Base-by-base conservation (phyloP, 2,113 vertebrate species). In the Chunga burmeisteri region DNA sequence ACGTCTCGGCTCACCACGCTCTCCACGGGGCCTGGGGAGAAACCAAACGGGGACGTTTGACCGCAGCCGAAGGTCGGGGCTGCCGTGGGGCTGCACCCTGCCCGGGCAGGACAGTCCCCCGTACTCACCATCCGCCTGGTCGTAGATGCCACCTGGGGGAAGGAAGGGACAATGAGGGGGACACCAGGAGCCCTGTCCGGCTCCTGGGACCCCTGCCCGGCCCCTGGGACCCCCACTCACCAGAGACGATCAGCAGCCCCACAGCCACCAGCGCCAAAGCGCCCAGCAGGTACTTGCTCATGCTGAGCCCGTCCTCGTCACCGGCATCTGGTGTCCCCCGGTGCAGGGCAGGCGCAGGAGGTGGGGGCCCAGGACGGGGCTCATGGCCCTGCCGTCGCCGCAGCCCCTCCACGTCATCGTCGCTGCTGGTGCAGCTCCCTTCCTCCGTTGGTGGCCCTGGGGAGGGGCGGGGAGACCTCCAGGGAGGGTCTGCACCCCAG, bases 241-340 rank as follows among this genome's bases (percentile, higher is more conserved):
- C 98, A 1, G 98, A 98, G 86, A 99, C 94, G 25, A 99, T 95
- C 71, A 99, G 97, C 63, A 99, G 96, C 7, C 98, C 99, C 7
- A 99, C 83, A 4, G 98, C 98, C 13, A 99, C 74, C 74, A 99
- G 86, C 1, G 98, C 98, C 62, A 99, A 55, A 9, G 98, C 98
- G 9, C 98, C 99, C 3, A 99, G 97, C 86, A 99, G 98, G 95
- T 98, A 99, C 92, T 98, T 98, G 97, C 98, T 99, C 89, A 98
- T 52, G 30, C 97, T 98, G 86, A 99, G 47, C 81, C 97, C 93
- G 1, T 96, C 20, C 90, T 98, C 34, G 3, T 94, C 96, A 6
- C 96, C 97, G 6, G 90, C 58, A 3, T 42, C 96, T 7, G 10
- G 21, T 0, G 17, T 36, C 12, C 26, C 93, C 34, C 4, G 36